Percentiles rank a stretch among this genome's conserved stretches.
Evolutionary conservation across 2,888 invertebrate species (phyloP).

Genomic region (Poecilus cupreus): DNA sequence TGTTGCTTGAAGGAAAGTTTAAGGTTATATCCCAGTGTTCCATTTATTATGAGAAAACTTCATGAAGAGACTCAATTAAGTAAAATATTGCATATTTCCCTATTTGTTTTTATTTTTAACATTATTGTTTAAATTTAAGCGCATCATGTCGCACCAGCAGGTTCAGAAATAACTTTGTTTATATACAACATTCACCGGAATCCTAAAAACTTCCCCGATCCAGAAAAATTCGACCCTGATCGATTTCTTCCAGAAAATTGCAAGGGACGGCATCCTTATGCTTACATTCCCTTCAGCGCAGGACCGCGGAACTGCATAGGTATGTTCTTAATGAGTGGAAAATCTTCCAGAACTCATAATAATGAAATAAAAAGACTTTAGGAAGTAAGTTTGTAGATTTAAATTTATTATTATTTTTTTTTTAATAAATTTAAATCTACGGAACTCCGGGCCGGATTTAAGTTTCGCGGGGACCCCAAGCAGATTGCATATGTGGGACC

Average conservation of each 20-base stretch:
- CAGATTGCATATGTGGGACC: no score
- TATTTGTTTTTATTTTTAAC: not conserved
- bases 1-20: slow-evolving; percentile 4
- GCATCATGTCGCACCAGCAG: slow-evolving; percentile 74
- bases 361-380: no score
- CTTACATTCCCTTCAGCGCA: slow-evolving; percentile 81
- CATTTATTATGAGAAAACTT: not conserved
- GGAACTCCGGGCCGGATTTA: no score
- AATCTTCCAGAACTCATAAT: no score
- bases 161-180: slow-evolving; percentile 74
- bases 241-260: slow-evolving; percentile 80
- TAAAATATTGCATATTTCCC: not conserved
- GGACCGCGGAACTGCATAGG: slow-evolving; percentile 83
- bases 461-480: no score
- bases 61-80: not conserved
- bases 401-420: not conserved
- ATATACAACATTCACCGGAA: slow-evolving; percentile 80
- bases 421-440: no score
- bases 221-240: slow-evolving; percentile 81
- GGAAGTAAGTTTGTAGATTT: not conserved
- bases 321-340: no score
- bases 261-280: slow-evolving; percentile 76
- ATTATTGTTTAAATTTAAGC: slow-evolving; percentile 71
- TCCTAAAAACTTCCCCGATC: slow-evolving; percentile 78
- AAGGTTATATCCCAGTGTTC: slow-evolving; percentile 17